Evolutionary conservation across 2,113 vertebrate species (phyloP), one percentile per base, ranked within the genome.

Genomic region (Solenodon paradoxus): DNA sequence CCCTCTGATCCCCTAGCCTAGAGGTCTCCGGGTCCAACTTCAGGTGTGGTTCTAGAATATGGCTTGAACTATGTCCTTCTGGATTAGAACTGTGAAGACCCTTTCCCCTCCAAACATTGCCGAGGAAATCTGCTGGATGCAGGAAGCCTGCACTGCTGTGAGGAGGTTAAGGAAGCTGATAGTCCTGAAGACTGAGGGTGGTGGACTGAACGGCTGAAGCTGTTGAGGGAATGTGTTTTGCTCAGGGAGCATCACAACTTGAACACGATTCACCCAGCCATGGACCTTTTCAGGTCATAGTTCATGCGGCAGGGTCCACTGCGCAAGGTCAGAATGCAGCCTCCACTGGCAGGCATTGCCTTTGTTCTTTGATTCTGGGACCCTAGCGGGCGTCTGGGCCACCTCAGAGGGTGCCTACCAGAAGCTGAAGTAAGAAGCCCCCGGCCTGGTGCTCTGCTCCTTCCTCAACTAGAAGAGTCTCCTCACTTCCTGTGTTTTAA

Each of bases 211-310:
- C 45, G 2, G 28, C 6, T 9, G 30, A 66, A 8, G 79, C 40
- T 8, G 10, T 7, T 4, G 26, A 66, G 7, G 4, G 20, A 20
- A 24, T 3, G 38, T 12, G n/a, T 16, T 1, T 3, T 13, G 0
- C 45, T 19, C 32, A 0, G 7, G 22, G 15, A 13, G 28, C 12
- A 6, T 55, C 20, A 9, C 0, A 7, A 17, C 26, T 77, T 35
- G 51, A 51, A 45, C 49, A 47, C 3, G 1, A 8, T 19, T 7
- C 16, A 5, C 16, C 83, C 49, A 59, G 7, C 38, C 9, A 3
- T 9, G 35, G 42, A 0, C 12, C 59, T 42, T 42, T 15, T 30
- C 24, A 49, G 12, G 13, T 1, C 13, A n/a, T 38, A 64, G 38
- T 68, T 16, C 1, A 7, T 40, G 9, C 7, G 2, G 28, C 17